Percentiles rank a stretch among this genome's conserved stretches.
Evolutionary conservation across 2,797 vertebrate species (phyloP).

Genomic region (Hydrophis major): DNA sequence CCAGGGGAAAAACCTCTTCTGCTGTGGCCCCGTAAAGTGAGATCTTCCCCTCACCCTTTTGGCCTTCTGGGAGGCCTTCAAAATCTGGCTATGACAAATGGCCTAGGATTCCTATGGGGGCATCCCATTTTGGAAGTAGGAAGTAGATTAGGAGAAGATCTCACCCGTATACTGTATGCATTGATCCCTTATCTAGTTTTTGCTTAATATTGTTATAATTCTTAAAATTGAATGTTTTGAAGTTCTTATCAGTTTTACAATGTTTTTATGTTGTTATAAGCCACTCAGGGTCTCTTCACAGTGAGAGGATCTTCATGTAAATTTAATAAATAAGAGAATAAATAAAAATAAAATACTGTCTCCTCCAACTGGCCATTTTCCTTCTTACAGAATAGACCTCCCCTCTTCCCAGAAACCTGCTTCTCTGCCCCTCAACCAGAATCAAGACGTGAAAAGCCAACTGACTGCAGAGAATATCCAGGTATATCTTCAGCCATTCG

Average conservation of each 20-base stretch:
- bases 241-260: background rate
- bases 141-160: background rate
- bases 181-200: background rate
- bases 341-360: background rate
- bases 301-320: background rate
- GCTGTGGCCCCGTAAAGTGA: background rate
- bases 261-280: background rate
- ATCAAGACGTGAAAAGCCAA: slow-evolving; percentile 82
- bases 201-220: background rate
- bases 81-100: background rate
- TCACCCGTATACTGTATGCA: background rate
- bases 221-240: background rate
- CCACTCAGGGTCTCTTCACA: background rate
- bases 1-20: background rate
- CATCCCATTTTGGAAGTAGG: background rate
- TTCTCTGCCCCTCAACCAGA: slow-evolving; percentile 81
- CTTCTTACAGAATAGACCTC: slow-evolving; percentile 77
- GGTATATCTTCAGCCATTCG: slow-evolving; percentile 69
- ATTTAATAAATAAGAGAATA: background rate
- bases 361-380: slow-evolving; percentile 23
- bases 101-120: background rate
- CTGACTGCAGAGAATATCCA: slow-evolving; percentile 86
- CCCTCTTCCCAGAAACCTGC: slow-evolving; percentile 83
- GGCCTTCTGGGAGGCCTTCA: background rate
- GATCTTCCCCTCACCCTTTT: background rate